phyloP scores from a whole-genome alignment of 2,888 invertebrate species.

The Antitype chi region DNA sequence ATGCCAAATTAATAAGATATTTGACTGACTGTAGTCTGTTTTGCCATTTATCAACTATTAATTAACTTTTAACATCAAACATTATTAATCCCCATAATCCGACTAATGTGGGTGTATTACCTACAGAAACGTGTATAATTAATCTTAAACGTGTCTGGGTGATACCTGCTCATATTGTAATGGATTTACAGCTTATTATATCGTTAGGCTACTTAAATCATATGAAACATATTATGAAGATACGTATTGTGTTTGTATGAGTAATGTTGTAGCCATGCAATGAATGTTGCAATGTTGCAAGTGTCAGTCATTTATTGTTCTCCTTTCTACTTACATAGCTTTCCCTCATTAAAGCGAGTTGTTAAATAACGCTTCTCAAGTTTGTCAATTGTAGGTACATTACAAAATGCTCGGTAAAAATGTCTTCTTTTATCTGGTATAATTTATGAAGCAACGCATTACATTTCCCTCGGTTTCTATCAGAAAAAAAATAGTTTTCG shows the following conservation, averaged over 20 bases:
- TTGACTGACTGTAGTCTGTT: conserved; percentile 59
- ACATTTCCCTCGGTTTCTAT: conserved; percentile 70
- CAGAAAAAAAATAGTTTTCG: conserved; percentile 76
- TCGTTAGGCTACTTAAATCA: not conserved
- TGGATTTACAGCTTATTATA: conserved; percentile 16
- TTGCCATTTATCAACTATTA: conserved; percentile 64
- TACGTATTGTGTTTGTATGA: too few relatives aligned
- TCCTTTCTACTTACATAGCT: conserved; percentile 1
- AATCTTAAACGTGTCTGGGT: conserved; percentile 15
- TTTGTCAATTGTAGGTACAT: conserved; percentile 34
- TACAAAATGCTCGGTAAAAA: conserved; percentile 53
- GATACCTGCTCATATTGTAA: not conserved
- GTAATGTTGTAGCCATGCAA: not conserved
- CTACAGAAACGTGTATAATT: conserved; percentile 36
- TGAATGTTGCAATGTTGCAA: not conserved
- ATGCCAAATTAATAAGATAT: conserved; percentile 70
- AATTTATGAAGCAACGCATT: conserved; percentile 61
- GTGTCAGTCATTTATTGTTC: conserved; percentile 28
- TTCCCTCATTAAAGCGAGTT: conserved; percentile 45
- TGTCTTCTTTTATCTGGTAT: conserved; percentile 46
- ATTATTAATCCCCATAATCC: conserved; percentile 50
- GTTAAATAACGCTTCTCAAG: conserved; percentile 41
- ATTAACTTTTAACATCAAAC: conserved; percentile 66
- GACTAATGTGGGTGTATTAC: conserved; percentile 17
- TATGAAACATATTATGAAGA: not conserved